These are phyloP conservation scores for Aegithalos caudatus DNA, from an alignment of 2,113 vertebrate species.

Conservation along the genomic window DNA sequence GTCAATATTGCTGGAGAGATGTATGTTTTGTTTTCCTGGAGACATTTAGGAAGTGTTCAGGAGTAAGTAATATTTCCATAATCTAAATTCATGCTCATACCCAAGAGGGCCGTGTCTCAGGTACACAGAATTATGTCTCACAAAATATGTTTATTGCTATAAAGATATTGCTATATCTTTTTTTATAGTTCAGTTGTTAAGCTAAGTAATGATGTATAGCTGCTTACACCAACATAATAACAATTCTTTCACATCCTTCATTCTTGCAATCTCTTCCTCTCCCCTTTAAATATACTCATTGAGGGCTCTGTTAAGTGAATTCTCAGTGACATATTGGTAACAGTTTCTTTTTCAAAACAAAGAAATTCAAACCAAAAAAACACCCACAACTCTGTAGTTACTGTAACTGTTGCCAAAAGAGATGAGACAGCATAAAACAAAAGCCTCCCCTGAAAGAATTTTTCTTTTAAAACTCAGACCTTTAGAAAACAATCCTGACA, in stretches of 20 bases:
- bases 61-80: conserved; percentile 30
- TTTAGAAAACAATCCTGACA: background rate
- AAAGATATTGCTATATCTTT: background rate
- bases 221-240: background rate
- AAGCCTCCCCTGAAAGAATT: background rate
- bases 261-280: background rate
- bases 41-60: background rate
- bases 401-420: background rate
- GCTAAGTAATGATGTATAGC: background rate
- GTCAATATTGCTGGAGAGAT: background rate
- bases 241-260: background rate
- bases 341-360: background rate
- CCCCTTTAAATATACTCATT: background rate
- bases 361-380: background rate
- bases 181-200: conserved; percentile 20
- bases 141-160: background rate
- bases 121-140: background rate
- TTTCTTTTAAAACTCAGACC: background rate
- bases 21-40: background rate
- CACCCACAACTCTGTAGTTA: background rate
- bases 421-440: background rate
- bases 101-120: background rate
- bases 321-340: background rate
- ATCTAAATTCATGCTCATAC: background rate
- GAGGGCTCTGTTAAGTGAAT: background rate